Base-by-base conservation (phyloP, 2,113 vertebrate genomes). In the Arothron firmamentum region DNA sequence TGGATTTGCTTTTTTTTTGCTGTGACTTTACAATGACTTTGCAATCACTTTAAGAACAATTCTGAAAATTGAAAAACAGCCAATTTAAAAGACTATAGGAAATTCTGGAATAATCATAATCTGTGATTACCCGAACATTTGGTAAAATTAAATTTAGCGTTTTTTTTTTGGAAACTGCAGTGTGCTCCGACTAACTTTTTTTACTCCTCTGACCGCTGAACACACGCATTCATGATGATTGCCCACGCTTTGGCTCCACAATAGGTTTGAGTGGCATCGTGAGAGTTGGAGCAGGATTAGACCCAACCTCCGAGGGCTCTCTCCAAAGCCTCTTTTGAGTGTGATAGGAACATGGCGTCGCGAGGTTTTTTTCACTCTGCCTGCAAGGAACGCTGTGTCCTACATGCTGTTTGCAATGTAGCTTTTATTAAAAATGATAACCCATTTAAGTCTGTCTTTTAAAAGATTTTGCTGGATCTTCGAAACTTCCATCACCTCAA, bases 261-360 rank as follows among this genome's bases (percentile, higher is more conserved):
- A 78, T 63, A 60, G 64, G 23, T 60, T 42, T 78, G 70, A 81
- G 70, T 72, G 70, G 73, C 73, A 20, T 72, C 17, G 48, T 65
- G 72, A 77, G 68, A 69, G 62, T 47, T 67, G 68, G 67, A 78
- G 69, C 28, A 43, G 79, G 79, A 83, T 87, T 82, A 86, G 72
- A 62, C 52, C 51, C 55, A 79, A 81, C 59, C 83, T 80, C 78
- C 1, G n/a, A 70, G 63, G 67, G 60, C 65, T 70, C 56, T 71
- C 47, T 68, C 52, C 38, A 46, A 73, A 80, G 53, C 67, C 62
- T 45, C 72, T 65, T 81, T 82, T 87, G 75, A 83, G 6, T 59
- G 65, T 72, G 79, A 80, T 60, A 64, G 67, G 62, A 74, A 68
- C 79, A 82, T 28, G 65, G 20, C 43, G 70, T 47, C 60, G 62